These are phyloP conservation scores for Deroplatys truncata DNA, from an alignment of 2,888 invertebrate species.

Conservation along the genomic window DNA sequence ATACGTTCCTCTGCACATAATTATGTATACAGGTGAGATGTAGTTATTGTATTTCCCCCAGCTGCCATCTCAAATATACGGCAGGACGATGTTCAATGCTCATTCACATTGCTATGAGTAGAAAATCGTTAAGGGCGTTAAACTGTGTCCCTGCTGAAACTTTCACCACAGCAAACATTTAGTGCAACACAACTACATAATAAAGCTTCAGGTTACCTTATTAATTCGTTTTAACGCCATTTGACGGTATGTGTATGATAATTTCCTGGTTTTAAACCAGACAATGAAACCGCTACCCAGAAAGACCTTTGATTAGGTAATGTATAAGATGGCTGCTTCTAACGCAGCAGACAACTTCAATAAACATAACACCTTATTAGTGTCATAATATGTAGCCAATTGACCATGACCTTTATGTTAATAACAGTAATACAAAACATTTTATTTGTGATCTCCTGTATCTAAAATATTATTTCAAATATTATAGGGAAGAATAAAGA, in stretches of 20 bases:
- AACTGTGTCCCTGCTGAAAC: slow-evolving; percentile 36
- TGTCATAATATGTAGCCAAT: not conserved
- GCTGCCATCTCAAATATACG: slow-evolving; percentile 33
- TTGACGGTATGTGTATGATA: slow-evolving; percentile 49
- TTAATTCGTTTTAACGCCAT: slow-evolving; percentile 98
- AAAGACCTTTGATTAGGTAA: slow-evolving; percentile 80
- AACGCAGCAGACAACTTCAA: slow-evolving; percentile 9
- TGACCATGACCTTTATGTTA: not conserved
- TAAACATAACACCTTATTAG: not conserved
- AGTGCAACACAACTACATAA: slow-evolving; percentile 31
- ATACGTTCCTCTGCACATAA: not conserved
- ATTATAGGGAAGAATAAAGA: not conserved
- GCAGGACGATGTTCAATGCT: slow-evolving; percentile 50
- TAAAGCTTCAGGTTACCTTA: slow-evolving; percentile 57
- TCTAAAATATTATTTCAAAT: not conserved
- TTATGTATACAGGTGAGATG: not conserved
- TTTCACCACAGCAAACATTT: slow-evolving; percentile 34
- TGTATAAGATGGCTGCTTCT: slow-evolving; percentile 55
- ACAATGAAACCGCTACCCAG: slow-evolving; percentile 77
- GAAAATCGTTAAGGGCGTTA: slow-evolving; percentile 55
- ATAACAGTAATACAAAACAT: not conserved
- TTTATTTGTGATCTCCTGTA: not conserved
- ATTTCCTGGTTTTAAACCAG: slow-evolving; percentile 67
- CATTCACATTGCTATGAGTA: slow-evolving; percentile 62
- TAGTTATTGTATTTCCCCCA: not conserved